These are phyloP conservation scores for Esox masquinongy DNA, from an alignment of 2,797 vertebrate species.

Conservation along the genomic window DNA sequence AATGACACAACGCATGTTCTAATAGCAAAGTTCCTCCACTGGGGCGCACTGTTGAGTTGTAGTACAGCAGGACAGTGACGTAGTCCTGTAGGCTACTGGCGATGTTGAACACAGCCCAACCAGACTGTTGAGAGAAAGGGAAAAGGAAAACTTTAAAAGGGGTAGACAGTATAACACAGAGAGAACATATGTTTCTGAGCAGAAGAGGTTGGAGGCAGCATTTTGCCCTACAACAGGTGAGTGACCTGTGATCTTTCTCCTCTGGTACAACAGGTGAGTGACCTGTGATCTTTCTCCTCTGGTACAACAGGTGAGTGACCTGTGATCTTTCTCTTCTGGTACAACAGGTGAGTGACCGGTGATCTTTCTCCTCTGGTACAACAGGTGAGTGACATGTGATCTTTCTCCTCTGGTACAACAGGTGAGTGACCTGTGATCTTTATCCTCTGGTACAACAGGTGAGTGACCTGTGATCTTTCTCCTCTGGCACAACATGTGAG, in stretches of 20 bases:
- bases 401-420: not conserved
- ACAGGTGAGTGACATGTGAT: no score
- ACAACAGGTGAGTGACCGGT: conserved; percentile 19
- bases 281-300: not conserved
- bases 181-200: not conserved
- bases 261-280: no score
- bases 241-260: not conserved
- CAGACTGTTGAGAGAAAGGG: not conserved
- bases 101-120: not conserved
- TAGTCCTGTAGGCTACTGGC: not conserved
- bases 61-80: not conserved
- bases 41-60: not conserved
- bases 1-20: not conserved
- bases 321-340: no score
- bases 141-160: not conserved
- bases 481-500: not conserved
- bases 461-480: not conserved
- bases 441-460: conserved; percentile 36
- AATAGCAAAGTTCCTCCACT: not conserved
- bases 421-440: no score
- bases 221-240: conserved; percentile 35
- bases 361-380: no score
- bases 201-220: conserved; percentile 12
- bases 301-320: not conserved
- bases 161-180: not conserved